A percentile compares a stretch with the other conserved stretches of the same genome.
Conservation (phyloP, 2,113 vertebrate genomes). For the Eclectus roratus region DNA sequence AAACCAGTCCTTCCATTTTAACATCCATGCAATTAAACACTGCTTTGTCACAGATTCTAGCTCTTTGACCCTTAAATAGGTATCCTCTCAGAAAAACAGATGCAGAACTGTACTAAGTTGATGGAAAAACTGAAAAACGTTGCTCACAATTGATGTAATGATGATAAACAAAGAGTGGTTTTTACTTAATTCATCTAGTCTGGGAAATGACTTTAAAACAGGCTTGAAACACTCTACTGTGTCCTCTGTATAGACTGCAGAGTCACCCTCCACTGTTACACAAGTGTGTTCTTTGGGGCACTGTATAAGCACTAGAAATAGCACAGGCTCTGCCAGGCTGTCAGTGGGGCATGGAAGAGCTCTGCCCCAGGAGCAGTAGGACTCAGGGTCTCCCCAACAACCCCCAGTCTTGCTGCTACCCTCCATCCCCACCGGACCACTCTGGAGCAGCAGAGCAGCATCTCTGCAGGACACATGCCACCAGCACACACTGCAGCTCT, state of each 20-base stretch:
- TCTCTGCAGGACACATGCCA: rapidly evolving
- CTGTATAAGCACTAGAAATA: not conserved
- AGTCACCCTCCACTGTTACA: rapidly evolving
- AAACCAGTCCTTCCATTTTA: not conserved
- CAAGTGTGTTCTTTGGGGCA: not conserved
- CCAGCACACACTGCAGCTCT: not conserved
- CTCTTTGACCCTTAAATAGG: not conserved
- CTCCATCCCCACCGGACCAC: rapidly evolving
- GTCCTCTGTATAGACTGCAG: rapidly evolving
- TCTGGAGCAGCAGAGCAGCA: not conserved
- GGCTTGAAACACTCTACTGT: not conserved
- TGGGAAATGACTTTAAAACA: not conserved
- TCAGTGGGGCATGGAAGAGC: not conserved
- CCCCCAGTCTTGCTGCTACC: not conserved
- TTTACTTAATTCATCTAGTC: not conserved
- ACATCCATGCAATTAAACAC: not conserved
- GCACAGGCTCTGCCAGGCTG: not conserved
- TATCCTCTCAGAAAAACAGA: not conserved
- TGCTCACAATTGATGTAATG: not conserved
- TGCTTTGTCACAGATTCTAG: not conserved
- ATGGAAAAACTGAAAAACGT: not conserved
- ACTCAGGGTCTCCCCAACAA: too few relatives aligned
- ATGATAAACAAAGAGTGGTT: not conserved
- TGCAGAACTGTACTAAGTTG: not conserved
- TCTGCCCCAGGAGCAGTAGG: not conserved